phyloP scores from a whole-genome alignment of 2,888 invertebrate genomes.

The Cephus pygmeus region DNA sequence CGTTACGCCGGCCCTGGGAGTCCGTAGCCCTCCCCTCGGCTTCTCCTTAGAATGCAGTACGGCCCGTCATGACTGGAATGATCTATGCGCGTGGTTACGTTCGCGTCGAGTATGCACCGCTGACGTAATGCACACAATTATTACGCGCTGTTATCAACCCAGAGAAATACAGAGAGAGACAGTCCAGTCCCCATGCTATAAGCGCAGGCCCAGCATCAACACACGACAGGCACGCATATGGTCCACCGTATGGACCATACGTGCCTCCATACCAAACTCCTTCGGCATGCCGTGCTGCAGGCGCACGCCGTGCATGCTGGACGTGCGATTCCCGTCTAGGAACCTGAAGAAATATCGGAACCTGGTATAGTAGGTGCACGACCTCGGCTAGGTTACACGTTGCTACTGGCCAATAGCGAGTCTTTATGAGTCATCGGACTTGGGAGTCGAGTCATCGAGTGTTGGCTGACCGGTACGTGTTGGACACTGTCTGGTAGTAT shows the following conservation, averaged over 20 bases:
- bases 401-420: neutral
- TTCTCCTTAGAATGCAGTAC: conserved; percentile 41
- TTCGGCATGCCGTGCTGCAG: neutral
- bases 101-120: conserved; percentile 40
- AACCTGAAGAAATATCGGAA: neutral
- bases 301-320: neutral
- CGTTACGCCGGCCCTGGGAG: neutral
- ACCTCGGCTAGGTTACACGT: neutral
- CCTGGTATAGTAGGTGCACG: neutral
- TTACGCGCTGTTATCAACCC: conserved; percentile 51
- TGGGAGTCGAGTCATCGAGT: neutral
- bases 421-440: neutral
- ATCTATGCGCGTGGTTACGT: conserved; percentile 50
- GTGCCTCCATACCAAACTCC: conserved; percentile 16
- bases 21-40: conserved; percentile 28
- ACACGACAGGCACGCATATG: neutral
- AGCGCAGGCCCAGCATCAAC: neutral
- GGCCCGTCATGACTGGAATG: conserved; percentile 39
- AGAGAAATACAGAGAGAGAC: neutral
- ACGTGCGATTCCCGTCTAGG: neutral
- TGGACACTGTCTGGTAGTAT: neutral
- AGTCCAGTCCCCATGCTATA: neutral
- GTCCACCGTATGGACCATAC: neutral
- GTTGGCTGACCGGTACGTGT: neutral
- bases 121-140: conserved; percentile 59